Evolutionary conservation across 1,140 invertebrate species (phyloP), one percentile per base, ranked within the genome.

Genomic region (Papilio aristodemus): DNA sequence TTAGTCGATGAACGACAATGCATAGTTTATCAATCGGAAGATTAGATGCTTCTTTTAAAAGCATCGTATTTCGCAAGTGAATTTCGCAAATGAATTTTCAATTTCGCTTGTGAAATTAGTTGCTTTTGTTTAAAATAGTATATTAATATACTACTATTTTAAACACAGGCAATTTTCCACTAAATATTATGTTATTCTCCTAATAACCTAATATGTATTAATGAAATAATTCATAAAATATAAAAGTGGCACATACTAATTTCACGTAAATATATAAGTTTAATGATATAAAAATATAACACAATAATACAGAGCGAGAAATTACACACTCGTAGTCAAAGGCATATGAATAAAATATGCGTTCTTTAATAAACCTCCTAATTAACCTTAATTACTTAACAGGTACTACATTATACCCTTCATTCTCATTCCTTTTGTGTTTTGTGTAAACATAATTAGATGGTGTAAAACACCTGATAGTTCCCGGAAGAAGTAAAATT

Each of bases 351-450:
- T 50, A 50, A 50, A 50, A 22, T 22, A 50, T 50, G 4, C 19
- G 8, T 22, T 22, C 17, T 10, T 19, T 32, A 32, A 22, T 50
- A 25, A 22, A 11, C 46, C 11, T 8, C 10, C 19, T 50, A 50
- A 50, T 50, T 50, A 50, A 22, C 46, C 41, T 43, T 43, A 43
- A 43, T 43, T 14, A 7, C 19, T 50, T 50, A 22, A 25, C 22
- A 25, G 46, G 11, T 17, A 46, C 43, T 17, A 19, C 5, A 46
- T 19, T 14, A 19, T 46, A 46, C 8, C 9, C 8, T 46, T 2
- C 9, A 13, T 46, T 3, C 14, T 19, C n/a, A 17, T 46, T 43
- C n/a, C 27, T 17, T 46, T 19, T 46, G 5, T 46, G 8, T 46
- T 19, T 6, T 46, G 5, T 4, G 3, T 46, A 46, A 2, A 46